Evolutionary conservation across 2,888 invertebrate species (phyloP).

Genomic region (Dryomyza anilis): DNA sequence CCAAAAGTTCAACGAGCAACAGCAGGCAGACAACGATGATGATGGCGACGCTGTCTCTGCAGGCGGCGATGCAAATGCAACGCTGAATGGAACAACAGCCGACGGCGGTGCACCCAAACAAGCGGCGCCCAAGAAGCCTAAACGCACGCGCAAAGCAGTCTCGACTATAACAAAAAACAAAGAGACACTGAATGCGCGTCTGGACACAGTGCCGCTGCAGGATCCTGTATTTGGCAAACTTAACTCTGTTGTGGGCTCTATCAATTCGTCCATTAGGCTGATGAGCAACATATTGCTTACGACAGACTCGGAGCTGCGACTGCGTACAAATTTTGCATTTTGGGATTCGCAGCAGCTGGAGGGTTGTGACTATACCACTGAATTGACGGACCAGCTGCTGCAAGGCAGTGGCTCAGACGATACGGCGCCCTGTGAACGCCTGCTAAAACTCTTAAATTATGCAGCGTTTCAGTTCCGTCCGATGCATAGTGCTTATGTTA

Average conservation of each 20-base stretch:
- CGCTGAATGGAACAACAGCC: conserved; percentile 39
- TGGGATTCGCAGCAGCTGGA: conserved; percentile 46
- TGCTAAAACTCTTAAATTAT: conserved; percentile 41
- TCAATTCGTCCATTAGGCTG: conserved; percentile 67
- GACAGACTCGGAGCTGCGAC: conserved; percentile 58
- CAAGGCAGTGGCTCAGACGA: conserved; percentile 30
- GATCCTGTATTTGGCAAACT: conserved; percentile 69
- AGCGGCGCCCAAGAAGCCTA: conserved; percentile 41
- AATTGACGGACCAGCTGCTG: conserved; percentile 31
- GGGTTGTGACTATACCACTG: conserved; percentile 42
- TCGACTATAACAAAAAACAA: conserved; percentile 60
- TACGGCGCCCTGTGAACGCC: conserved; percentile 41
- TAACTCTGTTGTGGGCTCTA: conserved; percentile 67
- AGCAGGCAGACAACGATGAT: conserved; percentile 41
- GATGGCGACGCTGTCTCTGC: conserved; percentile 37
- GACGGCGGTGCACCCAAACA: conserved; percentile 27
- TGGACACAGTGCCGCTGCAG: conserved; percentile 60
- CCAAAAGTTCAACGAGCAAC: conserved; percentile 47
- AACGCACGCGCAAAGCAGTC: conserved; percentile 46
- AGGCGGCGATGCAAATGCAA: conserved; percentile 36
- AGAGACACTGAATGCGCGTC: conserved; percentile 55
- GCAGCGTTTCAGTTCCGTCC: conserved; percentile 49
- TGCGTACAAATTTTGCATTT: conserved; percentile 52
- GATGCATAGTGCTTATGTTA: conserved; percentile 53
- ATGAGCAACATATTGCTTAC: conserved; percentile 67